Percentiles rank a stretch among this genome's conserved stretches.
phyloP scores from a whole-genome alignment of 2,113 vertebrate genomes.

The Mesocricetus auratus region DNA sequence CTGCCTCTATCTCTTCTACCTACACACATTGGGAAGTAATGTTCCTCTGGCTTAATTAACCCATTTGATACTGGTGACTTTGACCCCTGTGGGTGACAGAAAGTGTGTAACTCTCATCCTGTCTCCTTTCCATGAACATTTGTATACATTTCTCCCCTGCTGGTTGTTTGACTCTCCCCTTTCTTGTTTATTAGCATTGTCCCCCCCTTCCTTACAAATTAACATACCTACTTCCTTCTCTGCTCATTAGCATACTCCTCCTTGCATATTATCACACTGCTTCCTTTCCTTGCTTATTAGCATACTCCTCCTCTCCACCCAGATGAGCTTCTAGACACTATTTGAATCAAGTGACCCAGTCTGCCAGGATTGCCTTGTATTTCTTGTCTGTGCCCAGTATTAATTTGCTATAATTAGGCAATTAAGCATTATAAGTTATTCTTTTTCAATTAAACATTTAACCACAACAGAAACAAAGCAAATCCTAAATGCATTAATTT shows the following conservation, averaged over 20 bases:
- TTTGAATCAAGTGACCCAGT: conserved; percentile 40
- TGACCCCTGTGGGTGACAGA: not conserved
- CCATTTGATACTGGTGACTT: not conserved
- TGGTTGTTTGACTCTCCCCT: not conserved
- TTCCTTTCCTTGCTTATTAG: not conserved
- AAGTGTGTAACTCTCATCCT: not conserved
- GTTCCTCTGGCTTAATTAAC: not conserved
- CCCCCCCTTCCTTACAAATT: not conserved
- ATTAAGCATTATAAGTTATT: conserved; percentile 88
- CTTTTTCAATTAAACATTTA: conserved; percentile 86
- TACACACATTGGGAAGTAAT: not conserved
- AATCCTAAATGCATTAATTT: conserved; percentile 82
- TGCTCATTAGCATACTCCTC: not conserved
- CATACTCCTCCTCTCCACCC: not conserved
- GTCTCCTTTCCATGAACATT: not conserved
- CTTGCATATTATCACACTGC: too few relatives aligned
- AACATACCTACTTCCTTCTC: not conserved
- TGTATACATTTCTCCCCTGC: not conserved
- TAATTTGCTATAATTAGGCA: conserved; percentile 85
- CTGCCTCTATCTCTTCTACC: not conserved
- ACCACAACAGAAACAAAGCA: conserved; percentile 81
- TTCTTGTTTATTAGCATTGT: not conserved
- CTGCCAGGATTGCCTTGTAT: conserved; percentile 71
- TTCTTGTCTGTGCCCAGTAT: conserved; percentile 80
- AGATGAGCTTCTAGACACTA: not conserved